A percentile compares a stretch with the other conserved stretches of the same genome.
phyloP scores from a whole-genome alignment of 2,797 vertebrate species.

The Choloepus didactylus region DNA sequence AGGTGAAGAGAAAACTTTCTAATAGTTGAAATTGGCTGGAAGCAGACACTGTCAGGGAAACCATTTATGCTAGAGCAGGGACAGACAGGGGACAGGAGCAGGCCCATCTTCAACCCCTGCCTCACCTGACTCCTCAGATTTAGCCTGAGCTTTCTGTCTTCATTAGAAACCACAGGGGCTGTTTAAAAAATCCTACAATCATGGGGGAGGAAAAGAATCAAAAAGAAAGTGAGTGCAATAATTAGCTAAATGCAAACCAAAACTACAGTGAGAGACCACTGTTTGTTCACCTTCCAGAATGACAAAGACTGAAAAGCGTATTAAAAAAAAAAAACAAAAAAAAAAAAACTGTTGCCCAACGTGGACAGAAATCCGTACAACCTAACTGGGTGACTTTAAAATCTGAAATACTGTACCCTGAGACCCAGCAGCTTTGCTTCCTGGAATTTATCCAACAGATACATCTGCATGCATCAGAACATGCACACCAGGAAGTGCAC shows the following conservation, averaged over 20 bases:
- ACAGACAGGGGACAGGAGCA: not conserved
- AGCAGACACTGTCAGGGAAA: no score
- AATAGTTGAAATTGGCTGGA: no score
- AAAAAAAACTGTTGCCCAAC: not conserved
- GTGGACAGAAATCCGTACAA: not conserved
- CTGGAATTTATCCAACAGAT: not conserved
- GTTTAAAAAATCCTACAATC: not conserved
- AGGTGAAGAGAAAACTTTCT: no score
- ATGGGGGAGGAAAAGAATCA: not conserved
- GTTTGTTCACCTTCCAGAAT: not conserved
- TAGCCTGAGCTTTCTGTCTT: not conserved
- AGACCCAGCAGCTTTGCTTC: not conserved
- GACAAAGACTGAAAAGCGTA: not conserved
- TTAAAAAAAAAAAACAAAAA: not conserved
- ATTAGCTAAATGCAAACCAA: not conserved
- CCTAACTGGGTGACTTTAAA: not conserved
- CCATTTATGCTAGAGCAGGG: no score
- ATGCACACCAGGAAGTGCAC: not conserved
- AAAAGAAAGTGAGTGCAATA: not conserved
- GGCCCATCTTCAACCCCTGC: no score
- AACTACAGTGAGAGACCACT: not conserved
- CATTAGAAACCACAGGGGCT: not conserved
- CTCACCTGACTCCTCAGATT: not conserved
- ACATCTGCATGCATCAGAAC: fast-evolving
- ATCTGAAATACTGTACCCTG: not conserved